A percentile compares a stretch with the other conserved stretches of the same genome.
Conservation (phyloP, 1,140 invertebrate genomes). For the Octopus sinensis region DNA sequence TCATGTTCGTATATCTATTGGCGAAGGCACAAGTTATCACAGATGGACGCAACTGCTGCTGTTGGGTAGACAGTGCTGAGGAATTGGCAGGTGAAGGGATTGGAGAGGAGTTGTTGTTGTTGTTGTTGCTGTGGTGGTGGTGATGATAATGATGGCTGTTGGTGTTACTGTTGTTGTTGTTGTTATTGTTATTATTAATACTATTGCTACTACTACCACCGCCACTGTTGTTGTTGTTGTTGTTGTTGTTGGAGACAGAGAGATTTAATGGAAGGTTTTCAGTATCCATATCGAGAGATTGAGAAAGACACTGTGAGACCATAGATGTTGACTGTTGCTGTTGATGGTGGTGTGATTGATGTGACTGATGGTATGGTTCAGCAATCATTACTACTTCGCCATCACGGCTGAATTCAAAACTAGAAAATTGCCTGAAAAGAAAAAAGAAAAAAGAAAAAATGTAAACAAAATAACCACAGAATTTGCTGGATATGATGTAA, state of each 20-base stretch:
- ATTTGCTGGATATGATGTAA: background rate
- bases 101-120: background rate
- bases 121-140: background rate
- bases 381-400: conserved; percentile 11
- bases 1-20: conserved; percentile 26
- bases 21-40: conserved; percentile 49
- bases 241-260: conserved; percentile 35
- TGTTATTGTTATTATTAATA: no score
- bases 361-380: conserved; percentile 19
- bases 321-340: conserved; percentile 21
- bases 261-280: conserved; percentile 51
- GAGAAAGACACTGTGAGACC: conserved; percentile 30
- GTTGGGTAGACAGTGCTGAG: conserved; percentile 12
- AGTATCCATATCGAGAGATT: conserved; percentile 26
- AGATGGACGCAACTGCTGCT: conserved; percentile 44
- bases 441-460: conserved; percentile 1
- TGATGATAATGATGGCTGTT: conserved; percentile 18
- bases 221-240: background rate
- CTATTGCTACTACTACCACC: background rate
- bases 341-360: conserved; percentile 19
- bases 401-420: conserved; percentile 25
- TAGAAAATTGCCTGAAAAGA: conserved; percentile 33
- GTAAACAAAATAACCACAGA: background rate
- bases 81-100: background rate
- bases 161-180: conserved; percentile 13